These are phyloP conservation scores for Nothocercus nigrocapillus DNA, from an alignment of 2,113 vertebrate genomes.

Conservation along the genomic window DNA sequence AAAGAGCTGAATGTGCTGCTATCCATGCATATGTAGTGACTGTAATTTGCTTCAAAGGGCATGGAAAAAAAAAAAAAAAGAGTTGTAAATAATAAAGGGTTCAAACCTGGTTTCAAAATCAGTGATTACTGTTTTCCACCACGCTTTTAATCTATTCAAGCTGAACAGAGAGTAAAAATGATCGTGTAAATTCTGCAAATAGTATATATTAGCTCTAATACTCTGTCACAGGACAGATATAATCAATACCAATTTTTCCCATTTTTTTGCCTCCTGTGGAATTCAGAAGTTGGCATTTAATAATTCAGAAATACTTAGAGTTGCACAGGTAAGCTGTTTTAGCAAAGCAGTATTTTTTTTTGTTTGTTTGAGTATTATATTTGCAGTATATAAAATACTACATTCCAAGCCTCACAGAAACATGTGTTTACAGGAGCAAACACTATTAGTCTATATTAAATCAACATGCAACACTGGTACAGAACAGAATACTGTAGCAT, in stretches of 20 bases:
- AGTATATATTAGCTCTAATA: neutral
- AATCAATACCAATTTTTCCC: neutral
- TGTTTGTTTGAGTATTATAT: neutral
- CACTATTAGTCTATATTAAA: neutral
- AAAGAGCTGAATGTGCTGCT: neutral
- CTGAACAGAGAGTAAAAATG: neutral
- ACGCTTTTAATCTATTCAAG: neutral
- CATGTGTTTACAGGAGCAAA: neutral
- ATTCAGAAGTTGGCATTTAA: neutral
- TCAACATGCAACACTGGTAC: neutral
- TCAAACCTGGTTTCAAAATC: neutral
- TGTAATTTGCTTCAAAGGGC: neutral
- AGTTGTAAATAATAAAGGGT: neutral
- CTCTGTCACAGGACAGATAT: neutral
- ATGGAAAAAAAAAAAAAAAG: neutral
- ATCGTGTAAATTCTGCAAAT: neutral
- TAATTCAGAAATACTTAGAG: neutral
- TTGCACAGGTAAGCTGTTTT: neutral
- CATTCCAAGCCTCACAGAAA: neutral
- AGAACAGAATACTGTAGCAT: conserved; percentile 26
- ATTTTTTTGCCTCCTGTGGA: neutral
- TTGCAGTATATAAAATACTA: neutral
- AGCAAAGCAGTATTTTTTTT: neutral
- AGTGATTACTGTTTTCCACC: neutral
- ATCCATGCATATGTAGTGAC: neutral